Evolutionary conservation across 2,888 invertebrate species (phyloP).

Genomic region (Epistrophella euchroma): DNA sequence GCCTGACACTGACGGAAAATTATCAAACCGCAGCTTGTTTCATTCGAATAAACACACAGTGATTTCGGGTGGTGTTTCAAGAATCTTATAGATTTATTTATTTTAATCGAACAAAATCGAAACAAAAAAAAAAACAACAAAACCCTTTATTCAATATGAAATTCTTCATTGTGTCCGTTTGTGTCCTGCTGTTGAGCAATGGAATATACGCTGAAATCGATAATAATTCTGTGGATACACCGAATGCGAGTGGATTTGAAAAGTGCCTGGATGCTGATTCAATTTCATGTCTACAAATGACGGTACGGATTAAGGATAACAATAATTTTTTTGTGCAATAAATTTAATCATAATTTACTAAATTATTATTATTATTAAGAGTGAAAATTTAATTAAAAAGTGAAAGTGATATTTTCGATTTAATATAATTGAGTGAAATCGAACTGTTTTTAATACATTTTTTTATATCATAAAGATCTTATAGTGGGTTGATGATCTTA

Average conservation of each 20-base stretch:
- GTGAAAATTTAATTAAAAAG: slow-evolving; percentile 4
- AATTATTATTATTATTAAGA: slow-evolving; percentile 14
- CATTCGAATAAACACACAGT: slow-evolving; percentile 84
- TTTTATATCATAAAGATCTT: background rate
- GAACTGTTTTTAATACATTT: background rate
- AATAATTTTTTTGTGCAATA: background rate
- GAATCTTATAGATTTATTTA: slow-evolving; percentile 2
- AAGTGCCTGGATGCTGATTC: slow-evolving; percentile 87
- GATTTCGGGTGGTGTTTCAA: slow-evolving; percentile 80
- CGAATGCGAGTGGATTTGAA: slow-evolving; percentile 80
- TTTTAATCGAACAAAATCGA: slow-evolving; percentile 5
- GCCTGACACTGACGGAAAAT: slow-evolving; percentile 83
- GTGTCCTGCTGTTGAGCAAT: slow-evolving; percentile 81
- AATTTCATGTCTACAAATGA: slow-evolving; percentile 87
- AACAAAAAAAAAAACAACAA: background rate
- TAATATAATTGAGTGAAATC: background rate
- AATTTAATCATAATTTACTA: background rate
- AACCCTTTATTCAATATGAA: slow-evolving; percentile 79
- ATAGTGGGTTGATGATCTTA: background rate
- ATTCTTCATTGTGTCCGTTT: slow-evolving; percentile 81
- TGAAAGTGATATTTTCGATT: slow-evolving; percentile 19
- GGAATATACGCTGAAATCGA: slow-evolving; percentile 79
- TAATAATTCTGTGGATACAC: slow-evolving; percentile 38
- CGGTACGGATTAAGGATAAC: slow-evolving; percentile 82
- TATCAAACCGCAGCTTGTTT: slow-evolving; percentile 84